Base-by-base conservation (phyloP, 1,140 invertebrate species). In the Dicyema japonicum region DNA sequence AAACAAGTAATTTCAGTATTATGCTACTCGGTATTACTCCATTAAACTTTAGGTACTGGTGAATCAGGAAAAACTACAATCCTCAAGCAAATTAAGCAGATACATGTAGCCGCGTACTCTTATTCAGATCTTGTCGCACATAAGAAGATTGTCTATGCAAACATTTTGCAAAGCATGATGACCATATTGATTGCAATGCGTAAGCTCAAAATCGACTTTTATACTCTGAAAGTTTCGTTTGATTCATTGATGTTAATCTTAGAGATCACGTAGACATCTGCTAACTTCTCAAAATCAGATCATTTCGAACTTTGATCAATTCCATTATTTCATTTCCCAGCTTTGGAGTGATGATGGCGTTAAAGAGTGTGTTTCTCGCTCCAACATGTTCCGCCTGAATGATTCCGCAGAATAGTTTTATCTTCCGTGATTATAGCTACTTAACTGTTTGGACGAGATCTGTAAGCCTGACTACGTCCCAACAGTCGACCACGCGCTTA, bases 151-250 rank as follows among this genome's bases (percentile, higher is more conserved):
- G 75, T 60, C 4, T 97, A 94, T 62, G 85, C 75, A 60, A 97
- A 97, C 60, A 97, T 85, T 44, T 90, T 94, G 53, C 88, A 97
- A 63, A 94, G 82, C 35, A 62, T 97, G 53, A 78, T 92, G 41
- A 85, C 88, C 49, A 94, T 97, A 57, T 64, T 97, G 40, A 64
- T 80, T 49, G 82, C 88, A 40, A 94, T 94, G 88, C n/a, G n/a
- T n/a, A n/a, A n/a, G n/a, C n/a, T n/a, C n/a, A n/a, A n/a, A n/a
- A n/a, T 97, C 51, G 64, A 64, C 41, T 94, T 85, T 58, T 54
- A 50, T 19, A 43, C 48, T 33, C 44, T 65, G 72, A 59, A 33
- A 65, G 65, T 60, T 62, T 63, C 27, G 69, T 72, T 57, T 57
- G 59, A 58, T 31, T 31, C 7, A 33, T 29, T 23, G 9, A 8